Conservation (phyloP, 2,888 invertebrate species). For the Chaetoderma sp. region DNA sequence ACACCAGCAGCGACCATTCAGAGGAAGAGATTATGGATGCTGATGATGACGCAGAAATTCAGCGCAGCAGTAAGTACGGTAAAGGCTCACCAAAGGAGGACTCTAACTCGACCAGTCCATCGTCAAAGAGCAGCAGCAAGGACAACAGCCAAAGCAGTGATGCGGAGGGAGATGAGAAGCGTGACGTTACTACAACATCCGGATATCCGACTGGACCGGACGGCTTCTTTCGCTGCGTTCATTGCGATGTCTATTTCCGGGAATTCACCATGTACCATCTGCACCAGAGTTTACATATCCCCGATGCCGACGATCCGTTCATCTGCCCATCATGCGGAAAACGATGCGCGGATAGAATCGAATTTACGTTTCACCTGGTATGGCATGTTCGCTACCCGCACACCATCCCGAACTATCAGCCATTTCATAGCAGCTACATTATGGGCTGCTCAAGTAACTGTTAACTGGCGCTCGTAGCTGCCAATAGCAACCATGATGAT, state of each 20-base stretch:
- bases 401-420: slow-evolving; percentile 61
- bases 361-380: slow-evolving; percentile 63
- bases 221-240: slow-evolving; percentile 59
- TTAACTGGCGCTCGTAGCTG: no score
- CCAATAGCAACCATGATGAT: no score
- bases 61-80: no score
- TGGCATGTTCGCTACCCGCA: slow-evolving; percentile 64
- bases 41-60: no score
- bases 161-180: slow-evolving; percentile 53
- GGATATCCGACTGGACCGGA: slow-evolving; percentile 53
- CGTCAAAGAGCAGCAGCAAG: not conserved
- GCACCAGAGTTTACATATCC: slow-evolving; percentile 60
- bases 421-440: slow-evolving; percentile 55
- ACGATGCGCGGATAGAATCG: slow-evolving; percentile 59
- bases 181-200: slow-evolving; percentile 55
- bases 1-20: no score
- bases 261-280: slow-evolving; percentile 63
- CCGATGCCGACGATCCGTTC: slow-evolving; percentile 55
- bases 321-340: slow-evolving; percentile 59
- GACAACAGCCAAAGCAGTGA: not conserved
- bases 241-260: slow-evolving; percentile 60
- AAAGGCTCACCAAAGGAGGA: no score
- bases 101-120: not conserved
- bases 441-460: no score
- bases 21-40: no score